Conservation (phyloP, 2,113 vertebrate genomes). For the Menura novaehollandiae region DNA sequence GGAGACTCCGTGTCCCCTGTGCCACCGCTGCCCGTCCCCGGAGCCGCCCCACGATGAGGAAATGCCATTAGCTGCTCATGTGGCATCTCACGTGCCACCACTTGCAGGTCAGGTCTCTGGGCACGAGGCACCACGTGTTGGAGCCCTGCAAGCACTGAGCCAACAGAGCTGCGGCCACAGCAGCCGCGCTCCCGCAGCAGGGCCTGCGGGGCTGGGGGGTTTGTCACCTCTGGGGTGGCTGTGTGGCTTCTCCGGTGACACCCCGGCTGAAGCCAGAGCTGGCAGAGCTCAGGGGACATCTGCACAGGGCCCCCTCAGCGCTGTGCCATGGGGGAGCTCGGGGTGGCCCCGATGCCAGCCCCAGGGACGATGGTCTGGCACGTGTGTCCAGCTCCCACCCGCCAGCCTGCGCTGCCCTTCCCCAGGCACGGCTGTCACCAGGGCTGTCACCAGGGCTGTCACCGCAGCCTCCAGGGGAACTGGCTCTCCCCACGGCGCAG, state of each 20-base stretch:
- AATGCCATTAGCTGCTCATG: background rate
- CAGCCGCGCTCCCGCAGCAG: rapidly evolving
- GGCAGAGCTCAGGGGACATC: background rate
- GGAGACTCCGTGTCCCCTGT: rapidly evolving
- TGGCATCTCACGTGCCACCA: rapidly evolving
- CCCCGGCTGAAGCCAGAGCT: background rate
- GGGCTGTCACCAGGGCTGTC: background rate
- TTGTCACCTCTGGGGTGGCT: background rate
- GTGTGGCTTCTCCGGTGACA: background rate
- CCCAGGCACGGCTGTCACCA: background rate
- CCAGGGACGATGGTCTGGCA: background rate
- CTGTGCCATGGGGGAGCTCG: background rate
- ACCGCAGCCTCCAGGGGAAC: background rate
- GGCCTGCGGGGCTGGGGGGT: rapidly evolving
- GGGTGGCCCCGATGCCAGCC: background rate
- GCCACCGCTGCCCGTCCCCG: rapidly evolving
- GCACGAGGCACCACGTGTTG: rapidly evolving
- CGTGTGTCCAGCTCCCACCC: background rate
- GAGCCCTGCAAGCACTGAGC: background rate
- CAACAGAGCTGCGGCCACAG: background rate
- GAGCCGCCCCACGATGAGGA: rapidly evolving
- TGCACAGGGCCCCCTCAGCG: rapidly evolving
- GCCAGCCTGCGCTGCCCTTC: background rate
- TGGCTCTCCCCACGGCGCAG: rapidly evolving
- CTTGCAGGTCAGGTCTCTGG: background rate